phyloP scores from a whole-genome alignment of 2,113 vertebrate genomes.

The Zapus hudsonius region DNA sequence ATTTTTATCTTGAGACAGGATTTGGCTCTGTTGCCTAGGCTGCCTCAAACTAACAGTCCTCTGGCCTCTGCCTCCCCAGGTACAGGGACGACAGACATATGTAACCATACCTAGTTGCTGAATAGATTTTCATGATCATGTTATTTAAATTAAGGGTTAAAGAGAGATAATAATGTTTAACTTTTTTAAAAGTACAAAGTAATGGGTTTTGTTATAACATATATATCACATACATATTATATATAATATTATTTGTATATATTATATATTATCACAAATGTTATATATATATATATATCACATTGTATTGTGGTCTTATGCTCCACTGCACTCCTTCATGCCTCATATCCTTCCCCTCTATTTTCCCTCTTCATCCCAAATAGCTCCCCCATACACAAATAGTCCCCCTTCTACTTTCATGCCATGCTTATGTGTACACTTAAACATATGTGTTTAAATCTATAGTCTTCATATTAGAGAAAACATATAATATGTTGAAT shows the following conservation, averaged over 20 bases:
- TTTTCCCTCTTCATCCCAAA: neutral
- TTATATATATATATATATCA: neutral
- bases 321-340: neutral
- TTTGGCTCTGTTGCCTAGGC: neutral
- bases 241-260: neutral
- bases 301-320: neutral
- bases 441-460: neutral
- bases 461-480: neutral
- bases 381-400: neutral
- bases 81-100: neutral
- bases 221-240: neutral
- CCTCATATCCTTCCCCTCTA: neutral
- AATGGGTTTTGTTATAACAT: neutral
- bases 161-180: neutral
- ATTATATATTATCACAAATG: too few species aligned
- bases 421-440: neutral
- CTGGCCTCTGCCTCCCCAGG: too few species aligned
- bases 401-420: neutral
- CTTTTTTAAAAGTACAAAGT: neutral
- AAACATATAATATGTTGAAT: neutral
- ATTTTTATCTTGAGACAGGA: neutral
- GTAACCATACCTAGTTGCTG: neutral
- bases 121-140: neutral
- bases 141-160: conserved; percentile 36
- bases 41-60: neutral